phyloP scores from a whole-genome alignment of 37 sponge, comb jelly and placozoan species.

The Chondrosia reniformis region DNA sequence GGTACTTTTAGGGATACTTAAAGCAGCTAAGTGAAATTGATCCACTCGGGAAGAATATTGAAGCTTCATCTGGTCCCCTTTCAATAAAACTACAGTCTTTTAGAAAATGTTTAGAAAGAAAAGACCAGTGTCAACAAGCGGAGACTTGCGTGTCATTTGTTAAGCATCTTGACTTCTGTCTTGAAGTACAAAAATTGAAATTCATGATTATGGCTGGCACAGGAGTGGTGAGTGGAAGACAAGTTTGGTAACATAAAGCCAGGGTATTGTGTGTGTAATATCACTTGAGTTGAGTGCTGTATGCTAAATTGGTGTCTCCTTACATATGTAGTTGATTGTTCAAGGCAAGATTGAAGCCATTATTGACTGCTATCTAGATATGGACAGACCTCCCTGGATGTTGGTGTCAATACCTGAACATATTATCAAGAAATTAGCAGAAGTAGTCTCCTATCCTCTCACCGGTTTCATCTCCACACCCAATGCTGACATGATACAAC shows the following conservation, averaged over 20 bases:
- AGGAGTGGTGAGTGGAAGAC: conserved; percentile 5
- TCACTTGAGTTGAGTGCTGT: neutral
- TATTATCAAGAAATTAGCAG: neutral
- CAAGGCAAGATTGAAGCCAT: conserved; percentile 11
- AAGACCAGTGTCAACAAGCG: neutral
- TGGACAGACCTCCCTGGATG: neutral
- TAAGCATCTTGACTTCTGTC: neutral
- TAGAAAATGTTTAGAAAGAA: neutral
- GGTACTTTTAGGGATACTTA: neutral
- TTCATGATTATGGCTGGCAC: neutral
- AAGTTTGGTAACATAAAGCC: neutral
- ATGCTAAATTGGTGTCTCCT: neutral
- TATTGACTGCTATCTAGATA: neutral
- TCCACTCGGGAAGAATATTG: neutral
- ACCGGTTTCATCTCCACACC: neutral
- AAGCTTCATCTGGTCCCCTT: neutral
- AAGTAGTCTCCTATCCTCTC: neutral
- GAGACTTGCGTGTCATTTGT: neutral
- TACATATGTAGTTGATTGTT: neutral
- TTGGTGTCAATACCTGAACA: conserved; percentile 2
- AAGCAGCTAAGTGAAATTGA: neutral
- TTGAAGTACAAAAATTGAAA: neutral
- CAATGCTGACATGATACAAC: neutral
- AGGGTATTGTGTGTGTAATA: neutral
- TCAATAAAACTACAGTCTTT: neutral